Evolutionary conservation across 1,140 invertebrate genomes (phyloP).

Genomic region (Anoplolepis gracilipes): DNA sequence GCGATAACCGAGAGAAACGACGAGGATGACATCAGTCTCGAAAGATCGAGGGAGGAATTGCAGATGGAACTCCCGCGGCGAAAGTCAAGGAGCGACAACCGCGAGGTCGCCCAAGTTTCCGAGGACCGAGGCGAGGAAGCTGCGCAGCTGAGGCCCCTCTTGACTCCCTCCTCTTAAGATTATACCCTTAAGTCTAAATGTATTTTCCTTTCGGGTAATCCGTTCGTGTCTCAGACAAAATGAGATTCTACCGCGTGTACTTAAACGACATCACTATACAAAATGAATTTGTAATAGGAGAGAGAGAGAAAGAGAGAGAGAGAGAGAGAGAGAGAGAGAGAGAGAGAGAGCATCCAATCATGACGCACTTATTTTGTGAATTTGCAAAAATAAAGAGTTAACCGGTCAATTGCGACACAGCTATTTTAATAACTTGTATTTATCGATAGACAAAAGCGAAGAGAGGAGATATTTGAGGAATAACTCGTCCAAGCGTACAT

Average conservation of each 20-base stretch:
- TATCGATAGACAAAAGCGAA: neutral
- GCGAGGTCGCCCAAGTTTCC: slow-evolving; percentile 45
- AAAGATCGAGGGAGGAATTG: slow-evolving; percentile 19
- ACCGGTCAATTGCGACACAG: neutral
- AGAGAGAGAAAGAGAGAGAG: no score
- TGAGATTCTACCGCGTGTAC: slow-evolving; percentile 1
- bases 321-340: no score
- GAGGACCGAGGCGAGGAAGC: slow-evolving; percentile 58
- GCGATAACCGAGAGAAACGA: slow-evolving; percentile 42
- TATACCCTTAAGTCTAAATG: slow-evolving; percentile 8
- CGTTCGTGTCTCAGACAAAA: slow-evolving; percentile 7
- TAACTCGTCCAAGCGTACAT: neutral
- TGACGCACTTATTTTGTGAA: neutral
- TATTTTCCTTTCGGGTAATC: slow-evolving; percentile 33
- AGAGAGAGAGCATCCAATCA: neutral
- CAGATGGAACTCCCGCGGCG: slow-evolving; percentile 33
- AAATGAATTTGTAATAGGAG: neutral
- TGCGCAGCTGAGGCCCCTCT: slow-evolving; percentile 75
- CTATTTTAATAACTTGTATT: slow-evolving; percentile 30
- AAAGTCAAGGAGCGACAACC: slow-evolving; percentile 61
- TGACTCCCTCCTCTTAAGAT: slow-evolving; percentile 69
- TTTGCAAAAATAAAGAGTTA: slow-evolving; percentile 8
- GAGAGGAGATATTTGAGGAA: neutral
- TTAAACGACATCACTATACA: slow-evolving; percentile 17
- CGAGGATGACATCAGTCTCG: slow-evolving; percentile 54